Evolutionary conservation across 2,888 invertebrate species (phyloP).

Genomic region (Gortyna flavago): DNA sequence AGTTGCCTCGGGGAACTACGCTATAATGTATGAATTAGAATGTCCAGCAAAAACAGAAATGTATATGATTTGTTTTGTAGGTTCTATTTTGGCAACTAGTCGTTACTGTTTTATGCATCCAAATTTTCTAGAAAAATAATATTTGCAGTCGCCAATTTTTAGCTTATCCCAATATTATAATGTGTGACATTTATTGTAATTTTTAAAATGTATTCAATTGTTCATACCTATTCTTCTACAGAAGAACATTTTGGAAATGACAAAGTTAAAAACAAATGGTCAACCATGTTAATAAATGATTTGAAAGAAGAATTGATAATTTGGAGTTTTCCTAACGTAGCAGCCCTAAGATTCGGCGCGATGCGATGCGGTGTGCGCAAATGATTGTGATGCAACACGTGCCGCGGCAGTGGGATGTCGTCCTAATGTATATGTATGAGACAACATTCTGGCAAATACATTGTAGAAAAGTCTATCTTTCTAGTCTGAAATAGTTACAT

Average conservation of each 20-base stretch:
- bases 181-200: neutral
- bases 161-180: neutral
- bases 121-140: neutral
- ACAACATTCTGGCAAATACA: slow-evolving; percentile 9
- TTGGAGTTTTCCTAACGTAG: neutral
- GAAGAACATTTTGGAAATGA: neutral
- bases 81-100: neutral
- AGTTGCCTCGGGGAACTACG: slow-evolving; percentile 18
- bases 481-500: neutral
- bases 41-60: neutral
- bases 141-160: neutral
- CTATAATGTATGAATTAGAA: neutral
- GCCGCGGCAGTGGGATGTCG: slow-evolving; percentile 47
- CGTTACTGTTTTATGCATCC: too few relatives aligned
- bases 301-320: neutral
- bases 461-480: neutral
- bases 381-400: slow-evolving; percentile 65
- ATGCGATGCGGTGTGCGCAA: slow-evolving; percentile 52
- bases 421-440: slow-evolving; percentile 40
- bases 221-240: neutral
- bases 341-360: slow-evolving; percentile 35
- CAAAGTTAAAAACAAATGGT: neutral
- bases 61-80: neutral
- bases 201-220: neutral
- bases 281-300: neutral